These are phyloP conservation scores for Sebastes reedi DNA, from an alignment of 2,797 vertebrate species.

Conservation along the genomic window DNA sequence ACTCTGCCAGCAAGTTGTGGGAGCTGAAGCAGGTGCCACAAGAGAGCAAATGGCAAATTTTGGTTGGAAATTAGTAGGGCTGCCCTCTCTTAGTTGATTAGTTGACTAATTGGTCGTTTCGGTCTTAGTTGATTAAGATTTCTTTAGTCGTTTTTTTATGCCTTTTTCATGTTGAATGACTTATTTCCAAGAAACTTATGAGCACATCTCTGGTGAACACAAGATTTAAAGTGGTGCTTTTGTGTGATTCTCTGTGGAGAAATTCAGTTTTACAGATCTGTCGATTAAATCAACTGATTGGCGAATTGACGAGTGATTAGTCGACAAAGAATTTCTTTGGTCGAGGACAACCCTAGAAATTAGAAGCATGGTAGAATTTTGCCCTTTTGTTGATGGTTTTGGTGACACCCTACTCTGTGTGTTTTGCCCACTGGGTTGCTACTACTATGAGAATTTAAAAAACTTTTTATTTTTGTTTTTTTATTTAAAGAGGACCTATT, in stretches of 20 bases:
- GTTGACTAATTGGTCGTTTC: accelerated
- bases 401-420: background rate
- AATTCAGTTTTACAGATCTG: too few relatives aligned
- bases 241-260: too few relatives aligned
- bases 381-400: background rate
- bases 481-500: too few relatives aligned
- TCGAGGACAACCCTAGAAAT: background rate
- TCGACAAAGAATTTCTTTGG: too few relatives aligned
- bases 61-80: background rate
- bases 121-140: background rate
- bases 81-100: too few relatives aligned
- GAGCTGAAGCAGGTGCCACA: background rate
- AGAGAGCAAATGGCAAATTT: background rate
- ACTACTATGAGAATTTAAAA: background rate
- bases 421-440: background rate
- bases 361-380: background rate
- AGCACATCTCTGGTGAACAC: background rate
- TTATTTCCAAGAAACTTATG: background rate
- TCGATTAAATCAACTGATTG: too few relatives aligned
- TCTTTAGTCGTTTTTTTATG: background rate
- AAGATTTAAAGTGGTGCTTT: background rate
- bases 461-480: background rate
- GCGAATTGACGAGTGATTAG: too few relatives aligned
- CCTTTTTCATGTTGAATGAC: background rate
- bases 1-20: background rate